phyloP scores from a whole-genome alignment of 2,113 vertebrate species.

The Grallaria varia region DNA sequence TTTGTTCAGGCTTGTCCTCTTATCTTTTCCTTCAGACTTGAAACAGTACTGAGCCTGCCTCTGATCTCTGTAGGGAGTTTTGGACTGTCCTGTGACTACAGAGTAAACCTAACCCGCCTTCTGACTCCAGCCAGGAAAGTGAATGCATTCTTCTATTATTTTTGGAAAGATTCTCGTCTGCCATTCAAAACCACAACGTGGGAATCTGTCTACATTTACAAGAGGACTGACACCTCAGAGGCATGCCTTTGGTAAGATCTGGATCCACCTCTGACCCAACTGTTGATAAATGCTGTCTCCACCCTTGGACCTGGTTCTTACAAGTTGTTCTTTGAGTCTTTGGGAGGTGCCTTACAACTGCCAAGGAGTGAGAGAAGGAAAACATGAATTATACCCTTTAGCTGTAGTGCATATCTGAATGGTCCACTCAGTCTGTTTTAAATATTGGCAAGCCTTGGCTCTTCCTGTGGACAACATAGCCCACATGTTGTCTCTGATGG shows the following conservation, averaged over 20 bases:
- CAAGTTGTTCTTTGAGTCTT: not conserved
- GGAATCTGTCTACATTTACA: slow-evolving; percentile 85
- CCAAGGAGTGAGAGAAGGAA: not conserved
- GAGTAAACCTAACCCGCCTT: slow-evolving; percentile 85
- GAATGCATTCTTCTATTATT: slow-evolving; percentile 79
- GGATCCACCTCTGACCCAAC: not conserved
- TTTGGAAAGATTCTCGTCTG: slow-evolving; percentile 56
- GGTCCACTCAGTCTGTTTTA: not conserved
- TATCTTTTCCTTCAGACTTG: slow-evolving; percentile 74
- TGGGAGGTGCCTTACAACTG: not conserved
- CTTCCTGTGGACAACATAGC: not conserved
- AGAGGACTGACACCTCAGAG: slow-evolving; percentile 74
- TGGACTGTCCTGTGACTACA: slow-evolving; percentile 91
- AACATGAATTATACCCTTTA: not conserved
- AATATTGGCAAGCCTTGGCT: not conserved
- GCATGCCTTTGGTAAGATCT: slow-evolving; percentile 89
- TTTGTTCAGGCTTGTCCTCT: slow-evolving; percentile 7
- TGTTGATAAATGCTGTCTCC: not conserved
- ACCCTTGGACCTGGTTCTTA: not conserved
- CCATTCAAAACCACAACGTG: slow-evolving; percentile 77
- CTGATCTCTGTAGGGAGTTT: slow-evolving; percentile 96
- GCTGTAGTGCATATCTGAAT: not conserved
- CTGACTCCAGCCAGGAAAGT: slow-evolving; percentile 92
- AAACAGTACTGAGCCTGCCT: slow-evolving; percentile 81
- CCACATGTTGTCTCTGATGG: not conserved